These are phyloP conservation scores for Morpho achilles DNA, from an alignment of 2,888 invertebrate genomes.

Conservation along the genomic window DNA sequence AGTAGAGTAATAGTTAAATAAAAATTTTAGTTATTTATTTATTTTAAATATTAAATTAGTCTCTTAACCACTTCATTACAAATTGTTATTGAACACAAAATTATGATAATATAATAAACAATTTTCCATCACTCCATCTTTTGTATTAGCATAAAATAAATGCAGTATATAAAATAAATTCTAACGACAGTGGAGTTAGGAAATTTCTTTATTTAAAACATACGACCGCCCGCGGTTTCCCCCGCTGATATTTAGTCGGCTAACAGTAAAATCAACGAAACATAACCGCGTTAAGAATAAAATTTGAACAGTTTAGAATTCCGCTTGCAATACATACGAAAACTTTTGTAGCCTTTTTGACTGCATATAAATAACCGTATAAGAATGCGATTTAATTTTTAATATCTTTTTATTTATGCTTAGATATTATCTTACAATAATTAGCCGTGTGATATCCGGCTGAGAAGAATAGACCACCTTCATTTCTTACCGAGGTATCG, in stretches of 20 bases:
- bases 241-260: conserved; percentile 1
- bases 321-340: too few species aligned
- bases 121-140: neutral
- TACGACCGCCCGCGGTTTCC: neutral
- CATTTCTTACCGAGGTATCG: too few species aligned
- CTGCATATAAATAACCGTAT: too few species aligned
- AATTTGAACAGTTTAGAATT: too few species aligned
- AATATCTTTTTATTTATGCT: too few species aligned
- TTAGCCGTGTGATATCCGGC: too few species aligned
- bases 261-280: neutral
- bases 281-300: neutral
- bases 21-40: too few species aligned
- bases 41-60: neutral
- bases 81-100: neutral
- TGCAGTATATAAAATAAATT: neutral
- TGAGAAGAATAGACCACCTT: too few species aligned
- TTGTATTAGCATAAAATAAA: conserved; percentile 9
- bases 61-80: neutral
- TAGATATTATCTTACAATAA: too few species aligned
- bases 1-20: too few species aligned
- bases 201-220: neutral
- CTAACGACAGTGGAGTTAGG: neutral
- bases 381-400: too few species aligned
- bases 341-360: too few species aligned
- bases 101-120: conserved; percentile 3